Evolutionary conservation across 2,113 vertebrate species (phyloP), one percentile per base, ranked within the genome.

Genomic region (Haemorhous mexicanus): DNA sequence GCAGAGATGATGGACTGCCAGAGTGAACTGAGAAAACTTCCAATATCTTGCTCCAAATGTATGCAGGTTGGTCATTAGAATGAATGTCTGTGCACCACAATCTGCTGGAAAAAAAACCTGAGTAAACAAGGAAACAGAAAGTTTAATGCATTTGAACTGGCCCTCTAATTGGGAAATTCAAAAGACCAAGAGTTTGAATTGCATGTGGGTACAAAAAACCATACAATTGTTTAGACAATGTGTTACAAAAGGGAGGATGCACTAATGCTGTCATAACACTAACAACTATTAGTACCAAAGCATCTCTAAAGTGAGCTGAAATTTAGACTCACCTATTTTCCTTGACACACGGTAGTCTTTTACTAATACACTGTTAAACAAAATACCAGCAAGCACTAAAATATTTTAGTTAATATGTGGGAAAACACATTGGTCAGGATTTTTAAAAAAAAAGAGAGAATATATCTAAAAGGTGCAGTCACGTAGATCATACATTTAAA

Each of bases 291-390:
- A 50, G 13, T 84, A 27, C 2, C 7, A 9, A 84, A 74, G 8
- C 7, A 35, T 68, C 35, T 59, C 49, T 47, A 90, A 75, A 87
- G 22, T 18, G 24, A 73, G 6, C 14, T 72, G 49, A 82, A 87
- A 79, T 39, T 5, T 0, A 9, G 24, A 33, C 13, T 59, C 50
- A 7, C 6, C 14, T 43, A 7, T 55, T 84, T 39, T 14, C 21
- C 11, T 16, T 68, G 61, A 46, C 0, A 1, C 2, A 21, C 0
- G 22, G 5, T 16, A 13, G 9, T 2, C 24, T 44, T 89, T 68
- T 58, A 5, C 3, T 62, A 49, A 2, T 26, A 66, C 2, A 6
- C 2, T 55, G 24, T 33, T 66, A 46, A 50, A 81, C 27, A 72
- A 19, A 50, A 8, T 33, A 41, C 2, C 50, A 59, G 47, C 41